phyloP scores from a whole-genome alignment of 2,113 vertebrate species.

The Leptodactylus fuscus region DNA sequence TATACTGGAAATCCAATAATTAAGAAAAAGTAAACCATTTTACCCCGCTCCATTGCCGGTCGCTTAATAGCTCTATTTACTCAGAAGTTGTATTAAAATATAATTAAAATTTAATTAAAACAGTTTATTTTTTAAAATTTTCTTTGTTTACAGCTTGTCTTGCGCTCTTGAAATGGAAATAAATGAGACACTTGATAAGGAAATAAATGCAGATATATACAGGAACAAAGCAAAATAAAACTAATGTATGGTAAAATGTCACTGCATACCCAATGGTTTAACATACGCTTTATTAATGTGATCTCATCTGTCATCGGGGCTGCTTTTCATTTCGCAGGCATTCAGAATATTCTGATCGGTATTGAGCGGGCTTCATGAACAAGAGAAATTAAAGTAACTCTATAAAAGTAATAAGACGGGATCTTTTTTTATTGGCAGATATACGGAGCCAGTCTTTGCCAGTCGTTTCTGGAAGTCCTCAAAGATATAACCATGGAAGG shows the following conservation, averaged over 20 bases:
- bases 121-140: neutral
- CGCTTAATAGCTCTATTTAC: neutral
- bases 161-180: neutral
- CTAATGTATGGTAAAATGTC: neutral
- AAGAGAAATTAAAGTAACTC: neutral
- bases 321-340: neutral
- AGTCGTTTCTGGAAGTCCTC: conserved; percentile 88
- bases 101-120: neutral
- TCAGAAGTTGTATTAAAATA: neutral
- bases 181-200: neutral
- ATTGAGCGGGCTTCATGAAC: neutral
- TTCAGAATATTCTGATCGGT: neutral
- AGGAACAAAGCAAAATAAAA: neutral
- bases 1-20: neutral
- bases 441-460: conserved; percentile 86
- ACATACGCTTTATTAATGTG: neutral
- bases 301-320: neutral
- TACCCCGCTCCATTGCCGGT: neutral
- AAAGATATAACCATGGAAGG: conserved; percentile 93
- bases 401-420: neutral
- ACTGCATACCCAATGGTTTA: neutral
- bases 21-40: neutral
- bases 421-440: conserved; percentile 74
- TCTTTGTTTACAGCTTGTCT: neutral
- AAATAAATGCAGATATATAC: neutral